Conservation (phyloP, 2,797 vertebrate species). For the Emys orbicularis region DNA sequence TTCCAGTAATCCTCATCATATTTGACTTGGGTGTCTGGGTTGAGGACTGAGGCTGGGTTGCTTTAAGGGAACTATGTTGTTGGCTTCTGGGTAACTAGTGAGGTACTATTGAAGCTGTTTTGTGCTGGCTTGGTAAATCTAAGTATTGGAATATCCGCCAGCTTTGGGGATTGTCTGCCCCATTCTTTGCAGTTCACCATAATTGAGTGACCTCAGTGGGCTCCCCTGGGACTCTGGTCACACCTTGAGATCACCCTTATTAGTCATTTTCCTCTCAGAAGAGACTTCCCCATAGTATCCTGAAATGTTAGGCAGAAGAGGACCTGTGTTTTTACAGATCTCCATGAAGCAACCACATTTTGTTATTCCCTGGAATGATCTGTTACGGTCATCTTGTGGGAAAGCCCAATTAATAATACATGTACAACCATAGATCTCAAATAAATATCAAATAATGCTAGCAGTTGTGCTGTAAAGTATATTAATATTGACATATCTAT, state of each 20-base stretch:
- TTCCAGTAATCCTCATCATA: too few relatives aligned
- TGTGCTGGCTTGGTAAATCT: too few relatives aligned
- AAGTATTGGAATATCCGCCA: too few relatives aligned
- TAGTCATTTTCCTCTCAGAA: not conserved
- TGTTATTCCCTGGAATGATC: not conserved
- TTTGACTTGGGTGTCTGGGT: too few relatives aligned
- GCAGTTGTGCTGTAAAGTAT: not conserved
- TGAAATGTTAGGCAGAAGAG: not conserved
- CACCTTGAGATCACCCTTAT: not conserved
- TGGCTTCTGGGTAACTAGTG: too few relatives aligned
- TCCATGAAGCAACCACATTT: not conserved
- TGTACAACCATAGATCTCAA: rapidly evolving
- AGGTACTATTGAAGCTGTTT: too few relatives aligned
- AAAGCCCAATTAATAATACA: not conserved
- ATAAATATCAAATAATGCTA: not conserved
- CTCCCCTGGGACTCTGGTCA: too few relatives aligned
- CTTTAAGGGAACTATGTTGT: too few relatives aligned
- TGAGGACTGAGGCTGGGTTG: too few relatives aligned
- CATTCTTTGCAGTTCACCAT: too few relatives aligned
- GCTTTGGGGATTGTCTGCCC: too few relatives aligned
- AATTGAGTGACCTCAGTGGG: too few relatives aligned
- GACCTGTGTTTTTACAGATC: not conserved
- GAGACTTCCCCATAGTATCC: not conserved
- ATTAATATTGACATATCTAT: rapidly evolving
- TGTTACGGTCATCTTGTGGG: not conserved